A percentile compares a stretch with the other conserved stretches of the same genome.
Conservation (phyloP, 2,113 vertebrate genomes). For the Phocoena phocoena region DNA sequence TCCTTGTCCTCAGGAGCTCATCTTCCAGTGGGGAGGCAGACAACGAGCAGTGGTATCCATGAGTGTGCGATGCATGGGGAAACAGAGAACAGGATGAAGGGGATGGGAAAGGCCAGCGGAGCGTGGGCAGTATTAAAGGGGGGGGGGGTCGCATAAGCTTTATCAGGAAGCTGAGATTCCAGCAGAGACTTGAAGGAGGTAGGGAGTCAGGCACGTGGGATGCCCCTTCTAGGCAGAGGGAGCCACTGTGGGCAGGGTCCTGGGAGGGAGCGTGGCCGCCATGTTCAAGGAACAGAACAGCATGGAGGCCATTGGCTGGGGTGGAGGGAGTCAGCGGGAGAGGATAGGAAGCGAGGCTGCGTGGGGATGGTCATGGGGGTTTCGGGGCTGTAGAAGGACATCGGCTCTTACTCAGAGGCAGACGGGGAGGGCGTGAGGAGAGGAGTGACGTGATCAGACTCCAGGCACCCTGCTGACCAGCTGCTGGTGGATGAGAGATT, state of each 20-base stretch:
- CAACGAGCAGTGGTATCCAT: rapidly evolving
- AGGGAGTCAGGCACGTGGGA: rapidly evolving
- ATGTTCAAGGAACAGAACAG: not conserved
- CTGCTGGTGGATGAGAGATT: not conserved
- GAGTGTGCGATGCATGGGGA: rapidly evolving
- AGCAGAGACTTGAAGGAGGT: no score
- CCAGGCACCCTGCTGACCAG: rapidly evolving
- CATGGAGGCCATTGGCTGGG: not conserved
- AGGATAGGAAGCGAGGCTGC: not conserved
- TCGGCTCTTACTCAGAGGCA: not conserved
- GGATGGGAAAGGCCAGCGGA: not conserved
- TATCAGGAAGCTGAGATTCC: not conserved
- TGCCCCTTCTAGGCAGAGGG: not conserved
- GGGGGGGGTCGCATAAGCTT: no score
- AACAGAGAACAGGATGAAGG: not conserved
- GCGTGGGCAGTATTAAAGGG: not conserved
- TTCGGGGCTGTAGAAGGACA: rapidly evolving
- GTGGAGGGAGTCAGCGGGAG: not conserved
- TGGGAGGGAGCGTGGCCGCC: rapidly evolving
- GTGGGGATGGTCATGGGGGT: not conserved
- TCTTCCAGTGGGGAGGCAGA: no score
- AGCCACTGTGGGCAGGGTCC: no score
- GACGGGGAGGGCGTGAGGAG: not conserved
- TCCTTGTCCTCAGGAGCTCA: not conserved
- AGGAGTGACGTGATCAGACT: not conserved